These are phyloP conservation scores for Pseudoips prasinana DNA, from an alignment of 2,888 invertebrate species.

Conservation along the genomic window DNA sequence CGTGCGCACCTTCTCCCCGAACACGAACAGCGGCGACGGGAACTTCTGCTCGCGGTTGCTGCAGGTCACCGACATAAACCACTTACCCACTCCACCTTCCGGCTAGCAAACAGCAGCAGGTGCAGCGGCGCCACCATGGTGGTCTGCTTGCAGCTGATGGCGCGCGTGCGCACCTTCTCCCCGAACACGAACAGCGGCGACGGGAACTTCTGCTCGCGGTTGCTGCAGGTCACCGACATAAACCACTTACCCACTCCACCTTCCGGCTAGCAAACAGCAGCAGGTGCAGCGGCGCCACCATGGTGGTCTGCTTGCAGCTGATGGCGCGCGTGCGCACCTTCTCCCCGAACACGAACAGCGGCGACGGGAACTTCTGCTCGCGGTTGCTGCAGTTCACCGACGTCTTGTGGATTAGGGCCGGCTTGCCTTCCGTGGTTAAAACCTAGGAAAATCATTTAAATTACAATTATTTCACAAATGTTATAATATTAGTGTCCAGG, in stretches of 20 bases:
- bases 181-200: constrained; percentile 99
- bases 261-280: constrained; percentile 95
- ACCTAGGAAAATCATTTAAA: no score
- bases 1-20: constrained; percentile 98
- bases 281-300: constrained; percentile 96
- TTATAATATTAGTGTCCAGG: no score
- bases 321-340: constrained; percentile 98
- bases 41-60: constrained; percentile 91
- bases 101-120: constrained; percentile 94
- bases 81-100: constrained; percentile 89
- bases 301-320: constrained; percentile 96
- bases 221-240: constrained; percentile 81
- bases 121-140: constrained; percentile 97
- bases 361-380: constrained; percentile 93
- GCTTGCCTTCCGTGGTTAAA: constrained; percentile 96
- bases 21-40: constrained; percentile 97
- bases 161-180: constrained; percentile 97
- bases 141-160: constrained; percentile 97
- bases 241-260: constrained; percentile 85
- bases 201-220: constrained; percentile 90
- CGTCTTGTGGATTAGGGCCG: constrained; percentile 97
- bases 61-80: constrained; percentile 88
- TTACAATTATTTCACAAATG: no score
- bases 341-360: constrained; percentile 98
- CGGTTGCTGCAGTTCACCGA: constrained; percentile 96